phyloP scores from a whole-genome alignment of 2,888 invertebrate species.

The Mythimna pallens region DNA sequence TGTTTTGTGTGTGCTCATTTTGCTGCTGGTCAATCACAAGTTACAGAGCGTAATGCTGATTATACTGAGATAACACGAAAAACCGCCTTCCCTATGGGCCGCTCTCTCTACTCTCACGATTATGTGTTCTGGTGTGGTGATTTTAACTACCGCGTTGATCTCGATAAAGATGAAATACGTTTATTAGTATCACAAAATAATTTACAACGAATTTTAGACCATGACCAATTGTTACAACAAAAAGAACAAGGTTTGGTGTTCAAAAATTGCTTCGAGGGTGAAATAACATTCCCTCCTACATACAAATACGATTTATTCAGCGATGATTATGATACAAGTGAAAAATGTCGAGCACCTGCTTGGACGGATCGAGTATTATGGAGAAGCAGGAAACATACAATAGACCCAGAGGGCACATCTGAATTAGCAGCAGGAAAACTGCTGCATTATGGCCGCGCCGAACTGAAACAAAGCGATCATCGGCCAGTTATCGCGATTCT shows the following conservation, averaged over 20 bases:
- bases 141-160: conserved; percentile 99
- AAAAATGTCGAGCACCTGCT: conserved; percentile 98
- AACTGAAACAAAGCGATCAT: conserved; percentile 99
- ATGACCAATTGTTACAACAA: conserved; percentile 97
- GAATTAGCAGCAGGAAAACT: conserved; percentile 95
- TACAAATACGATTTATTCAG: conserved; percentile 99
- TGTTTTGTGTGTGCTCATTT: conserved; percentile 99
- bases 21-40: conserved; percentile 99
- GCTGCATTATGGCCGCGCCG: conserved; percentile 97
- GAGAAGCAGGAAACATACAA: conserved; percentile 94
- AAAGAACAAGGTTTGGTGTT: conserved; percentile 96
- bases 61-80: conserved; percentile 98
- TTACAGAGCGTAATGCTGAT: conserved; percentile 98
- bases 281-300: conserved; percentile 97
- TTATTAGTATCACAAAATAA: conserved; percentile 94
- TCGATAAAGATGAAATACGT: conserved; percentile 98
- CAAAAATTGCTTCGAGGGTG: conserved; percentile 97
- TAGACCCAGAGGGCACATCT: conserved; percentile 92
- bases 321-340: conserved; percentile 99
- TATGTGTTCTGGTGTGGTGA: conserved; percentile 99
- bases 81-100: conserved; percentile 97
- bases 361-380: conserved; percentile 99
- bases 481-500: conserved; percentile 98
- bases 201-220: conserved; percentile 93
- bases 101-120: conserved; percentile 98